Percentiles rank a stretch among this genome's conserved stretches.
These are phyloP conservation scores for Linyphia triangularis DNA, from an alignment of 2,888 invertebrate species.

Conservation along the genomic window DNA sequence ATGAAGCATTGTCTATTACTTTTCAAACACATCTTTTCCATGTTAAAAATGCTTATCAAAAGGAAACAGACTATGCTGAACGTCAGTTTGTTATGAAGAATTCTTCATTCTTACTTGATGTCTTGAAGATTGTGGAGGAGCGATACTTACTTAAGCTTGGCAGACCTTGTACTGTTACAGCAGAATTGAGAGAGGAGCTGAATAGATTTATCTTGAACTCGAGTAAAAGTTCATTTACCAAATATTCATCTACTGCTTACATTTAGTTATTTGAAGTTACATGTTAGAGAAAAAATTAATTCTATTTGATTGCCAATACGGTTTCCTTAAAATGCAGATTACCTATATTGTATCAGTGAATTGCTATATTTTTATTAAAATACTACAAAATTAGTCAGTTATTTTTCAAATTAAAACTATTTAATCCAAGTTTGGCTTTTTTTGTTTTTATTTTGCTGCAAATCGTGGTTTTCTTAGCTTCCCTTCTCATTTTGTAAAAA, in stretches of 20 bases:
- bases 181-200: slow-evolving; percentile 76
- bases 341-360: not conserved
- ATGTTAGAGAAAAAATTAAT: not conserved
- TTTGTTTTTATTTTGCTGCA: too few species aligned
- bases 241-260: slow-evolving; percentile 74
- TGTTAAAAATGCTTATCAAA: slow-evolving; percentile 81
- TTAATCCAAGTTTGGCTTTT: not conserved
- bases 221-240: slow-evolving; percentile 63
- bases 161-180: slow-evolving; percentile 77
- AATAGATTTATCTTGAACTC: slow-evolving; percentile 64
- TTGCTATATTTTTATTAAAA: not conserved
- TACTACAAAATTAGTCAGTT: not conserved
- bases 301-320: not conserved
- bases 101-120: slow-evolving; percentile 85
- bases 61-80: slow-evolving; percentile 76
- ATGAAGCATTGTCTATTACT: slow-evolving; percentile 86
- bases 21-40: slow-evolving; percentile 87
- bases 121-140: slow-evolving; percentile 84
- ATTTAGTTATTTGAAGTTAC: slow-evolving; percentile 31
- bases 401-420: not conserved
- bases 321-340: not conserved
- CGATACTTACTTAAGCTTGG: slow-evolving; percentile 82
- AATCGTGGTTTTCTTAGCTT: too few species aligned
- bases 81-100: slow-evolving; percentile 84
- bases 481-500: too few species aligned